These are phyloP conservation scores for Scolopax mira DNA, from an alignment of 2,113 vertebrate species.

Conservation along the genomic window DNA sequence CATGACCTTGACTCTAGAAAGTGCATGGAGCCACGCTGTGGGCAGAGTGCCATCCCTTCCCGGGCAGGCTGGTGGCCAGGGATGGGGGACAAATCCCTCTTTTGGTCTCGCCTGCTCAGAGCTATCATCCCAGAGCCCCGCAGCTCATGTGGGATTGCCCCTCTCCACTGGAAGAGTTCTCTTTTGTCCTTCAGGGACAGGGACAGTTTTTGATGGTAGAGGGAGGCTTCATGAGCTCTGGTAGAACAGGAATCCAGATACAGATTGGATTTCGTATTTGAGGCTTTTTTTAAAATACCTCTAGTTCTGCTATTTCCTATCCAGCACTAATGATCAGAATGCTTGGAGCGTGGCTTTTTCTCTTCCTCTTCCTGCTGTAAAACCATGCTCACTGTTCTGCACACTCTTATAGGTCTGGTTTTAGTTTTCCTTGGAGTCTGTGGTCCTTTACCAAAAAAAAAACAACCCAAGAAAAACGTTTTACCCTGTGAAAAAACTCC, in stretches of 20 bases:
- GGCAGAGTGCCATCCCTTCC: not conserved
- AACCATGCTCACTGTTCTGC: not conserved
- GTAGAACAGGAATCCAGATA: not conserved
- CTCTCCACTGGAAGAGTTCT: not conserved
- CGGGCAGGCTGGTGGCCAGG: not conserved
- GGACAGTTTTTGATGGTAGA: not conserved
- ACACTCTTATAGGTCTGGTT: not conserved
- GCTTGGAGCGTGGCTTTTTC: not conserved
- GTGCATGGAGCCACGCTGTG: rapidly evolving
- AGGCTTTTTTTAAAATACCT: not conserved
- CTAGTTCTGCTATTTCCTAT: not conserved
- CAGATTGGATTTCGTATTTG: not conserved
- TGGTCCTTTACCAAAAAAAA: not conserved
- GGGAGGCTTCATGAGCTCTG: not conserved
- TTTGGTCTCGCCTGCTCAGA: not conserved
- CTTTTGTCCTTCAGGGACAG: not conserved
- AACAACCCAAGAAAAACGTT: not conserved
- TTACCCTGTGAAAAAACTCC: not conserved
- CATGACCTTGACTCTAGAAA: not conserved
- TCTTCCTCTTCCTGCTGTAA: not conserved
- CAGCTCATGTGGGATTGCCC: not conserved
- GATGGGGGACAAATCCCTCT: not conserved
- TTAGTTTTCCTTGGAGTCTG: not conserved
- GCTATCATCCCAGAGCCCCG: rapidly evolving
- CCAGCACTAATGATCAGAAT: not conserved